Percentiles rank a stretch among this genome's conserved stretches.
Evolutionary conservation across 1,140 invertebrate species (phyloP).

Genomic region (Papilio xuthus): DNA sequence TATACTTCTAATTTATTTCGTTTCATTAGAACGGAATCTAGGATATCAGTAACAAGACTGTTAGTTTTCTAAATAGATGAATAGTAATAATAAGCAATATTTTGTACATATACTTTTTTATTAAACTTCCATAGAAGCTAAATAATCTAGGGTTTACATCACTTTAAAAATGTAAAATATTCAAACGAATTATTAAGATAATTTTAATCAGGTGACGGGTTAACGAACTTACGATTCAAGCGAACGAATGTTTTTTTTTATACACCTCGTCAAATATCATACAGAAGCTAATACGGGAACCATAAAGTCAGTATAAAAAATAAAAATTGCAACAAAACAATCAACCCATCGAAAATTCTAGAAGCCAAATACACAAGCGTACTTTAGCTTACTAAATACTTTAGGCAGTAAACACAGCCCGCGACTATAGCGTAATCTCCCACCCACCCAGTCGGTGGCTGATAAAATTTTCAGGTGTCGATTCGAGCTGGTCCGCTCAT

Average conservation of each 20-base stretch:
- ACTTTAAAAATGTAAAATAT: too few species aligned
- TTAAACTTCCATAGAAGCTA: too few species aligned
- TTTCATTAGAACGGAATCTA: neutral
- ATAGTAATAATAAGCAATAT: too few species aligned
- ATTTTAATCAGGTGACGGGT: too few species aligned
- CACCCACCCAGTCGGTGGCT: conserved; percentile 34
- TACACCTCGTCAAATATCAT: too few species aligned
- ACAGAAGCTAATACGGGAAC: too few species aligned
- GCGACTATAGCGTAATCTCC: neutral
- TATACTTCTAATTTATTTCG: conserved; percentile 2
- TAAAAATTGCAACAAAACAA: neutral
- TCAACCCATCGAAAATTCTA: neutral
- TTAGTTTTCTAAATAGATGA: too few species aligned
- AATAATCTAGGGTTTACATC: too few species aligned
- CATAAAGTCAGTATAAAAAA: neutral
- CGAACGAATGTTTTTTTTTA: too few species aligned
- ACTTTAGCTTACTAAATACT: neutral
- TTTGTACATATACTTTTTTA: too few species aligned
- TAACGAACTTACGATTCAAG: too few species aligned
- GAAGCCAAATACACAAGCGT: neutral
- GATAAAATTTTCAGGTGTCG: conserved; percentile 72
- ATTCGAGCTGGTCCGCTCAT: conserved; percentile 47
- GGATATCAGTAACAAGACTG: neutral
- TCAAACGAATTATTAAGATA: too few species aligned
- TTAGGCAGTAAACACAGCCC: neutral